phyloP scores from a whole-genome alignment of 2,113 vertebrate species.

The Cairina moschata region DNA sequence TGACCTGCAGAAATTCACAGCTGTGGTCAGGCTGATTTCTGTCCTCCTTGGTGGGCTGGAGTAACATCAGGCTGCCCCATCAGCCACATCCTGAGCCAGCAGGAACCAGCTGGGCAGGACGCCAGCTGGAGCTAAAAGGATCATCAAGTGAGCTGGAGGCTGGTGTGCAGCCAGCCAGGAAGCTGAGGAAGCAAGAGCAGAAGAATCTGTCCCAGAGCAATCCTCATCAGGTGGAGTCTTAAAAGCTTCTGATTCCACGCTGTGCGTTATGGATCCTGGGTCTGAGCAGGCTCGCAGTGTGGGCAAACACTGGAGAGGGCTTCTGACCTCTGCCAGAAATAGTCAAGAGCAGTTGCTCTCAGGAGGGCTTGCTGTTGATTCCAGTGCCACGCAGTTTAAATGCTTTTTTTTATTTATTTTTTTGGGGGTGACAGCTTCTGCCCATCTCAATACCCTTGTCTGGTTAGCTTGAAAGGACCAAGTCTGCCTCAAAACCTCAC shows the following conservation, averaged over 20 bases:
- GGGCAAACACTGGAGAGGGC: neutral
- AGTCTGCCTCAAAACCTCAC: neutral
- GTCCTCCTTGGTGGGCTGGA: neutral
- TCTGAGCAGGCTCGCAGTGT: rapidly evolving
- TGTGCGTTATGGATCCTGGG: neutral
- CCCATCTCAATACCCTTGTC: neutral
- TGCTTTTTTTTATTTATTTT: neutral
- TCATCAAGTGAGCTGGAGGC: neutral
- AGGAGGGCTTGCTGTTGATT: neutral
- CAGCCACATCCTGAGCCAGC: neutral
- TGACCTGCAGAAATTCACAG: neutral
- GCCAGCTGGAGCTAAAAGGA: neutral
- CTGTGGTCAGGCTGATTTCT: neutral
- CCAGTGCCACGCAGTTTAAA: neutral
- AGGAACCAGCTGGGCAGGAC: neutral
- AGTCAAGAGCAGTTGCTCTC: neutral
- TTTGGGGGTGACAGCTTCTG: neutral
- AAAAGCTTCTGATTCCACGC: neutral
- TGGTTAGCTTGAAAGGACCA: neutral
- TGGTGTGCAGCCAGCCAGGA: neutral
- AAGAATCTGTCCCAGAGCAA: neutral
- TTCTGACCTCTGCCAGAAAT: neutral
- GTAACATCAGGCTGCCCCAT: neutral
- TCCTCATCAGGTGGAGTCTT: neutral
- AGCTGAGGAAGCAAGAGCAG: neutral